Conservation (phyloP, 2,113 vertebrate species). For the Perognathus longimembris region DNA sequence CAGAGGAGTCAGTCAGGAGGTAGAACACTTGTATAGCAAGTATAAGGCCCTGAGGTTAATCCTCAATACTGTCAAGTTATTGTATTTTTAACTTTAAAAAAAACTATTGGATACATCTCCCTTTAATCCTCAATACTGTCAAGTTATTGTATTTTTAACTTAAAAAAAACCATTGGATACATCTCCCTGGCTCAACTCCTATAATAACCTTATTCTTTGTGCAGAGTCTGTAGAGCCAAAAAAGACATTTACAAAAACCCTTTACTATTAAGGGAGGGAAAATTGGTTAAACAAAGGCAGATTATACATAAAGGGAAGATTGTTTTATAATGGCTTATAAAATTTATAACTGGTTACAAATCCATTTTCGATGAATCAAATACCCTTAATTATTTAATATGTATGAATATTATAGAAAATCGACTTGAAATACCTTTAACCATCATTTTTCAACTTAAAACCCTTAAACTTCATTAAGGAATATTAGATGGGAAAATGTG, state of each 20-base stretch:
- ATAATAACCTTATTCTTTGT: slow-evolving; percentile 54
- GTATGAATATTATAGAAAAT: neutral
- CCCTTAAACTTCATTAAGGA: neutral
- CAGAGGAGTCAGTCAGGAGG: too few species aligned
- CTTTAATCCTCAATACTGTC: too few species aligned
- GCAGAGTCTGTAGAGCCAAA: slow-evolving; percentile 50
- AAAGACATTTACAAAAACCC: slow-evolving; percentile 42
- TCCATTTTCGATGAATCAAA: neutral
- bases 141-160: too few species aligned
- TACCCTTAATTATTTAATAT: neutral
- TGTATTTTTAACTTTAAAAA: too few species aligned
- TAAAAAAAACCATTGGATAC: neutral
- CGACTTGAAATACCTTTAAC: neutral
- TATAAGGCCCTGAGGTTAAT: too few species aligned
- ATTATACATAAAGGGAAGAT: slow-evolving; percentile 38
- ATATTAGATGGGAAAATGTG: neutral
- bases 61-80: too few species aligned
- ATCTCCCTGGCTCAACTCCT: neutral
- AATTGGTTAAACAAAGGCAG: slow-evolving; percentile 31
- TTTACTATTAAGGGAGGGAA: slow-evolving; percentile 63
- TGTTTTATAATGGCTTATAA: neutral
- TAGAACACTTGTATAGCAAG: too few species aligned
- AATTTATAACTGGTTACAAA: neutral
- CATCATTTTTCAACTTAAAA: neutral
- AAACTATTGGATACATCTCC: neutral